phyloP scores from a whole-genome alignment of 2,113 vertebrate genomes.

The Gymnarchus niloticus region DNA sequence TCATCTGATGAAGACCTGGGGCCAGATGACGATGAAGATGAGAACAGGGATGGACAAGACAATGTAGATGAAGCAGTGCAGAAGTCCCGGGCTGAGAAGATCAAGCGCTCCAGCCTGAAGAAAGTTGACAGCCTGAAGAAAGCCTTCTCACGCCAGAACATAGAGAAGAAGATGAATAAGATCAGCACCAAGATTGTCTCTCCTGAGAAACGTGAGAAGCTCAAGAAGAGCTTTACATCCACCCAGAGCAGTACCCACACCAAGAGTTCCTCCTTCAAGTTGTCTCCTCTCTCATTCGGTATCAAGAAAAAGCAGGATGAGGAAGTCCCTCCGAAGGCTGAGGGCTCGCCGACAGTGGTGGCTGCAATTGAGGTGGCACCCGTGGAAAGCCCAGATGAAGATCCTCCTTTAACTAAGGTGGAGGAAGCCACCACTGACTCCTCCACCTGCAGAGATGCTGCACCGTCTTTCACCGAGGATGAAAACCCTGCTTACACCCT shows the following conservation, averaged over 20 bases:
- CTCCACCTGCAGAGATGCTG: constrained; percentile 45
- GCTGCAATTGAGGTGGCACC: constrained; percentile 45
- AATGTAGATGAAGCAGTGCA: constrained; percentile 65
- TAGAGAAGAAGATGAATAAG: constrained; percentile 95
- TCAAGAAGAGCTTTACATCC: constrained; percentile 74
- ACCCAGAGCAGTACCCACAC: constrained; percentile 67
- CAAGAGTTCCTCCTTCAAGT: constrained; percentile 74
- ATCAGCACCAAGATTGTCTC: constrained; percentile 89
- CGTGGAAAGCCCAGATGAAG: constrained; percentile 42
- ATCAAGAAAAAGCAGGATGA: constrained; percentile 48
- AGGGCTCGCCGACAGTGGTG: constrained; percentile 17
- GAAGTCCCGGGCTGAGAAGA: constrained; percentile 79
- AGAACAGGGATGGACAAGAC: constrained; percentile 52
- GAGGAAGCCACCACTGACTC: constrained; percentile 44
- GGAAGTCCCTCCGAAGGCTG: constrained; percentile 40
- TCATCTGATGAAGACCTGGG: constrained; percentile 84
- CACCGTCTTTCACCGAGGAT: constrained; percentile 63
- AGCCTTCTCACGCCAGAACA: constrained; percentile 88
- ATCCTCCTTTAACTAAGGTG: constrained; percentile 55
- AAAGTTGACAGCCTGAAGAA: constrained; percentile 97
- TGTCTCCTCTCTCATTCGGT: constrained; percentile 62
- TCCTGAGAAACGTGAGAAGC: constrained; percentile 82
- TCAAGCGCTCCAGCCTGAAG: constrained; percentile 85
- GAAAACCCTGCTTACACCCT: constrained; percentile 46
- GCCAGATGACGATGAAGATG: constrained; percentile 60